Evolutionary conservation across 2,797 vertebrate species (phyloP), one percentile per base, ranked within the genome.

Genomic region (Emys orbicularis): DNA sequence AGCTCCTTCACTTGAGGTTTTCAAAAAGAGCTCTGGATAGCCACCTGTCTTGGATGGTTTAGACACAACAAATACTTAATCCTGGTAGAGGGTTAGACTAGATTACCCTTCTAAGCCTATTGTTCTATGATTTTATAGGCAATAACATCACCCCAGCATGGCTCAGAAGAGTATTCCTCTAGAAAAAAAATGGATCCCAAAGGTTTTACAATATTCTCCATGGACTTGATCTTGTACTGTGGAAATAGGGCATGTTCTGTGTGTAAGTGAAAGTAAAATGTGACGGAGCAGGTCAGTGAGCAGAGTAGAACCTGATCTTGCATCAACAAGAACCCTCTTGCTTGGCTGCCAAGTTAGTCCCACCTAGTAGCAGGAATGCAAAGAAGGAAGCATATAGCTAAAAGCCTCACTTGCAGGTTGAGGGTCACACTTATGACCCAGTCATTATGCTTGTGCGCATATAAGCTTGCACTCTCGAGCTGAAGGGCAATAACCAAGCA

Each of bases 161-260:
- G 81, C 49, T 88, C 34, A 92, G 72, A 76, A 76, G 44, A 85
- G 56, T 93, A 93, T 57, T 88, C 31, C 81, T 88, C 53, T 90
- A 37, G 56, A 83, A 79, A 49, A 47, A 53, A 87, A 93, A 83
- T 19, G 21, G 31, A 95, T 76, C 5, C 50, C 81, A 41, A 90
- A 54, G 68, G 65, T 88, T 85, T 92, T 84, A 68, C 57, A 50
- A 9, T 68, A 16, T 41, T 88, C 53, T 90, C 90, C 72, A 85
- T 76, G n/a, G 88, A 6, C 19, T 91, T 34, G 1, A 47, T 92
- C 34, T 87, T 85, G 37, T 11, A 47, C 9, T 23, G 11, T 11
- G 13, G 2, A 53, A 85, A 25, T 21, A 31, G 37, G 25, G 6
- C 9, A 54, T 29, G 68, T 44, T 21, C 12, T 16, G 27, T 25